Base-by-base conservation (phyloP, 1,140 invertebrate genomes). In the Pachyrhynchus sulphureomaculatus region DNA sequence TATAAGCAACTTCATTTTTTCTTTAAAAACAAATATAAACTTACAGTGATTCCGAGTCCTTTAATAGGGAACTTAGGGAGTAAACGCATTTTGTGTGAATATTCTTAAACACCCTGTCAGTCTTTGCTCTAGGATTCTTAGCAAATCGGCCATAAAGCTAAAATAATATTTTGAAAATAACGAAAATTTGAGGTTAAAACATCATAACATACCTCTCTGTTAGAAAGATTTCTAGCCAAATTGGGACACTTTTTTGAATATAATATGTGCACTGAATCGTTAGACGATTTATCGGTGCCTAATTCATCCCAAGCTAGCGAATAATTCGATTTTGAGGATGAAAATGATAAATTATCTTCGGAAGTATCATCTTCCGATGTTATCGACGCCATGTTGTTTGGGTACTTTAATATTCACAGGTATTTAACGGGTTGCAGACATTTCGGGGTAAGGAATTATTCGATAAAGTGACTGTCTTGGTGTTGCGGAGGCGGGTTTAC, bases 31-130 rank as follows among this genome's bases (percentile, higher is more conserved):
- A 44, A 52, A 68, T 62, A 70, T 71, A 71, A 71, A 78, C 75
- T 56, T 77, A 72, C 68, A 68, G 65, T 26, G 52, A 59, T 54
- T 71, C 75, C 53, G 73, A 67, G 20, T 73, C 71, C 63, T 66
- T 76, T 45, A 69, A 37, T 37, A 71, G 44, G 37, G 64, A 66
- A 49, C 54, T 68, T 64, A 75, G 61, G 79, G 80, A 65, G 81
- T 77, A 82, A 39, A 81, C 79, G 66, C 85, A 78, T 67, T 84
- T 78, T 64, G 78, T 80, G 71, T 85, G 84, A 69, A 87, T 83
- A 69, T 78, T 77, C 53, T 83, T 80, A 71, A 84, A 85, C 64
- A 78, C 69, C 67, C 69, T 68, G 66, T 78, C 74, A 74, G 73
- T 74, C 67, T 76, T 76, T 4, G 62, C 64, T 68, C 59, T 70